These are phyloP conservation scores for Dysmachus trigonus DNA, from an alignment of 2,888 invertebrate genomes.

Conservation along the genomic window DNA sequence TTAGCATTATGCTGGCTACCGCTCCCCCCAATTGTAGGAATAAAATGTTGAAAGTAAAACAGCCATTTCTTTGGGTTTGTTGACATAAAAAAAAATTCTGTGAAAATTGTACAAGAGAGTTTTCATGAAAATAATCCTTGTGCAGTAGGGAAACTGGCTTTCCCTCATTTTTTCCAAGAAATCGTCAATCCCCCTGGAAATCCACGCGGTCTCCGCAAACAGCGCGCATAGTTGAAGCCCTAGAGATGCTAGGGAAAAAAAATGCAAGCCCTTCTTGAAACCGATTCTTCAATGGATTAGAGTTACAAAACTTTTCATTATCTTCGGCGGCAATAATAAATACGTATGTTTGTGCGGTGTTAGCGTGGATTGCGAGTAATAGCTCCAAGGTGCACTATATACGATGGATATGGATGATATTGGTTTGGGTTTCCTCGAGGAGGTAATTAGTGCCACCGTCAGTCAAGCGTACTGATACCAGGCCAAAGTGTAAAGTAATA, in stretches of 20 bases:
- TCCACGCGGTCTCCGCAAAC: not conserved
- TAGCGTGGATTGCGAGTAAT: not conserved
- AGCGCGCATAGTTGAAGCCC: not conserved
- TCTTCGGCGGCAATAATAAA: not conserved
- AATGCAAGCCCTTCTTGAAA: not conserved
- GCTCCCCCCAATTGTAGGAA: too few relatives aligned
- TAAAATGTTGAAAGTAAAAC: too few relatives aligned
- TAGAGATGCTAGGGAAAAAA: not conserved
- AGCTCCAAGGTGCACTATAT: not conserved
- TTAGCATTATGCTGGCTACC: not conserved
- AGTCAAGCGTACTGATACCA: constrained; percentile 8
- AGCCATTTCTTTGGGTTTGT: not conserved
- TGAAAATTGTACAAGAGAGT: not conserved
- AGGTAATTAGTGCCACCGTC: constrained; percentile 10
- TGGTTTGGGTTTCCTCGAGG: not conserved
- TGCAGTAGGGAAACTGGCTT: not conserved
- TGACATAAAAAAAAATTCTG: not conserved
- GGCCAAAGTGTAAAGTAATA: constrained; percentile 24
- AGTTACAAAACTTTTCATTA: constrained; percentile 12
- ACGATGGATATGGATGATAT: not conserved
- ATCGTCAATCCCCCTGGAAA: not conserved
- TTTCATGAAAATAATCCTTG: not conserved
- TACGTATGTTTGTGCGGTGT: not conserved
- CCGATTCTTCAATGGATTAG: not conserved
- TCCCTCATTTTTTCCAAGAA: constrained; percentile 7